These are phyloP conservation scores for Amiota communis DNA, from an alignment of 2,888 invertebrate species.

Conservation along the genomic window DNA sequence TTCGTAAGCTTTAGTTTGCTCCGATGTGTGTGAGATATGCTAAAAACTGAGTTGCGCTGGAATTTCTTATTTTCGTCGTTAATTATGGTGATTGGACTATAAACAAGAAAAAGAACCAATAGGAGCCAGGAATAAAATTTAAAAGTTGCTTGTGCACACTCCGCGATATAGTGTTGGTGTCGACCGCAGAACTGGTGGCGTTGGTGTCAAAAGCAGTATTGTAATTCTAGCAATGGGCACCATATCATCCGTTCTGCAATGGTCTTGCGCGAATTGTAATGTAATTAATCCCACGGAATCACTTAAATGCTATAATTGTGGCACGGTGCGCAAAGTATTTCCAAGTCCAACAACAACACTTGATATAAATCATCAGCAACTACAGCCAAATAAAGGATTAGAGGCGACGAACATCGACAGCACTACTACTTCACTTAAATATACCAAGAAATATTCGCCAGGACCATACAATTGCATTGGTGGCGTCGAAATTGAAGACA, in stretches of 20 bases:
- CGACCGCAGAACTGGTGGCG: no score
- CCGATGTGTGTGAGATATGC: no score
- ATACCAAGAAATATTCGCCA: conserved; percentile 27
- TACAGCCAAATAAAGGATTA: neutral
- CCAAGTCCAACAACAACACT: conserved; percentile 62
- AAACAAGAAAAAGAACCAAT: no score
- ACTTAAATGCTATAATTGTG: conserved; percentile 88
- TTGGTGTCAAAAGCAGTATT: no score
- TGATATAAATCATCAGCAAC: conserved; percentile 43
- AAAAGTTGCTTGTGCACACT: no score
- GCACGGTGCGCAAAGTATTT: conserved; percentile 77
- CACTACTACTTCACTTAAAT: conserved; percentile 47
- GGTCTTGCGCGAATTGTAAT: conserved; percentile 91
- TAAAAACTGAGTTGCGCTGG: no score
- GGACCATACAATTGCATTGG: conserved; percentile 12
- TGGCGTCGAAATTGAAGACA: conserved; percentile 31
- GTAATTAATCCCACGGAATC: conserved; percentile 92
- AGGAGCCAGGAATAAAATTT: no score
- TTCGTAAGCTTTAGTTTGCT: no score
- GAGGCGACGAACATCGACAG: neutral
- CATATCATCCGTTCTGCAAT: conserved; percentile 94
- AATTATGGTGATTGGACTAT: no score
- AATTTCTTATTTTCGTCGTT: no score
- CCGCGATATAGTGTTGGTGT: no score
- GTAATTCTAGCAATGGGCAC: conserved; percentile 80